Conservation (phyloP, 2,888 invertebrate species). For the Ectemnius lituratus region DNA sequence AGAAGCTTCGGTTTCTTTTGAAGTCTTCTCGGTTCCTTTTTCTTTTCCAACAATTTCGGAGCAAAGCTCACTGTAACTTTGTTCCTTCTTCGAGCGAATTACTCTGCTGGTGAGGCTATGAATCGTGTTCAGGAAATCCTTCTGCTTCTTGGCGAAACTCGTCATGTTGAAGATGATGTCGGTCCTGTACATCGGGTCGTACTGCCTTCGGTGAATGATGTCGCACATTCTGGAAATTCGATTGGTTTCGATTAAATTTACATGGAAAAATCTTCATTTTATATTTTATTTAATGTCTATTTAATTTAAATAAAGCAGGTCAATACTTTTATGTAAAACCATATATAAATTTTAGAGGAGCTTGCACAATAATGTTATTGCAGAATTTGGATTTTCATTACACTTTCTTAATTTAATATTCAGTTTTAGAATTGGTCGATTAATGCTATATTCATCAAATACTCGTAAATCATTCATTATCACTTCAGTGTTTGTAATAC, state of each 20-base stretch:
- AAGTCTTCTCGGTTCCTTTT: not conserved
- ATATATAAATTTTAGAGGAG: no score
- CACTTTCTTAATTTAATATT: no score
- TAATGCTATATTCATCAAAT: no score
- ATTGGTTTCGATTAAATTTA: no score
- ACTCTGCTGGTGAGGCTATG: slow-evolving; percentile 79
- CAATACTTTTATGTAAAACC: no score
- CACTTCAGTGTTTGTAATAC: no score
- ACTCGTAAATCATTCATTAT: no score
- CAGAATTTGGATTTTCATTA: no score
- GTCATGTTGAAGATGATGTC: slow-evolving; percentile 78
- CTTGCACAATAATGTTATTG: no score
- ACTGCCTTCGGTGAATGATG: slow-evolving; percentile 79
- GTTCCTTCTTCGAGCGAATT: slow-evolving; percentile 64
- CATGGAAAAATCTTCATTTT: no score
- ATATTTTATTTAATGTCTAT: not conserved
- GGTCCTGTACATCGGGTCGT: slow-evolving; percentile 78
- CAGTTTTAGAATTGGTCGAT: no score
- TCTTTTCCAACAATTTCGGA: slow-evolving; percentile 1
- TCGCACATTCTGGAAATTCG: slow-evolving; percentile 78
- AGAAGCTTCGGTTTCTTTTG: slow-evolving; percentile 31
- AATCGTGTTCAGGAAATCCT: slow-evolving; percentile 77
- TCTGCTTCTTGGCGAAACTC: slow-evolving; percentile 77
- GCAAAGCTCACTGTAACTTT: slow-evolving; percentile 49
- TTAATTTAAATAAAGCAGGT: no score